Percentiles rank a stretch among this genome's conserved stretches.
Conservation (phyloP, 1,140 invertebrate genomes). For the roundworm (Caenorhabditis elegans) region DNA sequence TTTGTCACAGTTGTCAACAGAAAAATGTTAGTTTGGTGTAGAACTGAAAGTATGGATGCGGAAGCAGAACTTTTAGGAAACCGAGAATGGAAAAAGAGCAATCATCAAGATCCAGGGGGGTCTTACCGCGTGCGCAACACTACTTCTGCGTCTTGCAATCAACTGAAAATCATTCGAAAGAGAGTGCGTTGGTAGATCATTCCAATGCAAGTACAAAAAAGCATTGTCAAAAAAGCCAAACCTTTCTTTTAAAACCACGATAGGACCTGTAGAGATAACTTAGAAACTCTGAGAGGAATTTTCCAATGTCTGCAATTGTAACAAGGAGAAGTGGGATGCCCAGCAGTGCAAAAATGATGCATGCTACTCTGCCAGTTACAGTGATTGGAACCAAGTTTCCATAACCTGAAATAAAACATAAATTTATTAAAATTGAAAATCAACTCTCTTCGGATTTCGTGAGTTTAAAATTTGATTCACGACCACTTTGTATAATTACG, state of each 20-base stretch:
- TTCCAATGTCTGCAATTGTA: constrained; percentile 70
- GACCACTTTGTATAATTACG: no score
- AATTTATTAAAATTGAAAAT: background rate
- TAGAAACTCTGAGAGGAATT: constrained; percentile 64
- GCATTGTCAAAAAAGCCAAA: background rate
- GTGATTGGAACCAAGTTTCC: constrained; percentile 68
- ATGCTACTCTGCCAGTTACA: constrained; percentile 68
- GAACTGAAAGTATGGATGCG: constrained; percentile 7
- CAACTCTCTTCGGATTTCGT: no score
- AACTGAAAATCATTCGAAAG: background rate
- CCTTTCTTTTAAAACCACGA: constrained; percentile 53
- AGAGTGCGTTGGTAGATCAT: background rate
- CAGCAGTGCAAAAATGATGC: constrained; percentile 70
- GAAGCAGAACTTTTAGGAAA: background rate
- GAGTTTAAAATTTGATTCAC: no score
- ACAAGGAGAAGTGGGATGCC: constrained; percentile 70
- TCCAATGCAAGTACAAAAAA: background rate
- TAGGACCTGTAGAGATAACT: constrained; percentile 59
- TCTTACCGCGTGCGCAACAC: constrained; percentile 31
- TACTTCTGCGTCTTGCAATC: constrained; percentile 26
- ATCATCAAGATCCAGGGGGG: no score
- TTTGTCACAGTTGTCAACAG: background rate
- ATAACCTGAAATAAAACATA: constrained; percentile 26
- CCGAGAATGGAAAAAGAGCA: background rate
- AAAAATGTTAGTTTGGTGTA: constrained; percentile 3